Evolutionary conservation across 2,113 vertebrate species (phyloP), one percentile per base, ranked within the genome.

Genomic region (Phocoena sinus): DNA sequence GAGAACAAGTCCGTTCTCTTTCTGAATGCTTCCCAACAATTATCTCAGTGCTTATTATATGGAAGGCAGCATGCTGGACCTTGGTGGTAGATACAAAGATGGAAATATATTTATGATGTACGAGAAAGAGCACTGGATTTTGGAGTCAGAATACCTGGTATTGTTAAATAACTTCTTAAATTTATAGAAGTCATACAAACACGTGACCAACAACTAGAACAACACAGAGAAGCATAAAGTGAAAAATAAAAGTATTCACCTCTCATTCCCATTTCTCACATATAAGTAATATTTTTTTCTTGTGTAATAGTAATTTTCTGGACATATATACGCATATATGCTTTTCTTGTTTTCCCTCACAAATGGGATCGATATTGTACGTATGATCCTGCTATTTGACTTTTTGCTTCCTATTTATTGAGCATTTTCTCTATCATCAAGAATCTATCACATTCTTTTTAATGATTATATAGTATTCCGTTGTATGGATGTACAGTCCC

Each of bases 111-210:
- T 85, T 94, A 85, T 65, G 21, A 79, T 70, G n/a, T 79, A 71
- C 53, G 33, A 83, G 8, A 36, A 88, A 90, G 20, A 83, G 20
- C 33, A 84, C 36, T 76, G 44, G 4, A 88, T 91, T 91, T 96
- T 97, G 31, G 23, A 93, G 44, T 91, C 50, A 81, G 18, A 95
- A 67, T 89, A 53, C n/a, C 18, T 83, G 31, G 8, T 71, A 60
- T 93, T 85, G 89, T 93, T 74, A 94, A 90, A 76, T 68, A 89
- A 94, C 26, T n/a, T 92, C 65, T 85, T 50, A 94, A 68, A 87
- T 84, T 50, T 84, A 91, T 63, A 53, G 21, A 71, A 86, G n/a
- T 47, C 74, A 85, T 84, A 36, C n/a, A 89, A 81, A 95, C 53
- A 83, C 80, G 88, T 88, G 25, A 23, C 26, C 62, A 76, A 89